A percentile compares a stretch with the other conserved stretches of the same genome.
Evolutionary conservation across 2,113 vertebrate species (phyloP).

Genomic region (Oplegnathus fasciatus): DNA sequence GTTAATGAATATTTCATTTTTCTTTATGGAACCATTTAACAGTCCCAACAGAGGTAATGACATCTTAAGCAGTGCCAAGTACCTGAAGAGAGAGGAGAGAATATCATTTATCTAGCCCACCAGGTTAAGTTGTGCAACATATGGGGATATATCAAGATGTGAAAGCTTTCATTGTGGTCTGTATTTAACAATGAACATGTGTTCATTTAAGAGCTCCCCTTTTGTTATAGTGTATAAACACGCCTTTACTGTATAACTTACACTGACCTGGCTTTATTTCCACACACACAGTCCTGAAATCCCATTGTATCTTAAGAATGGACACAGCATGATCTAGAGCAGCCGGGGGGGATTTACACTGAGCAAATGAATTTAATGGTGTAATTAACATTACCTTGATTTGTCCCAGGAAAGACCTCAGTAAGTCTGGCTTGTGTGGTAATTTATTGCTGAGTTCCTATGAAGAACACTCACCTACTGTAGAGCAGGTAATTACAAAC

Average conservation of each 20-base stretch:
- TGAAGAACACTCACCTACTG: constrained; percentile 63
- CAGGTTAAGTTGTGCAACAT: constrained; percentile 13
- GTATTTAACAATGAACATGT: not conserved
- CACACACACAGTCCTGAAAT: constrained; percentile 44
- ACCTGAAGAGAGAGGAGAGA: constrained; percentile 48
- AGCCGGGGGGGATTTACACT: constrained; percentile 63
- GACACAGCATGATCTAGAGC: constrained; percentile 52
- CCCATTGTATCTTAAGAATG: constrained; percentile 63
- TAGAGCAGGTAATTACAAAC: constrained; percentile 68
- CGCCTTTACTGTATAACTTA: constrained; percentile 34
- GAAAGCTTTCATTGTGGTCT: constrained; percentile 4
- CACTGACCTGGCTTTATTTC: constrained; percentile 48
- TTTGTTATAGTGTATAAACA: constrained; percentile 51
- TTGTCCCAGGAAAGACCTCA: constrained; percentile 66
- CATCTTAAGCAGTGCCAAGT: constrained; percentile 60
- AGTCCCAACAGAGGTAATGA: constrained; percentile 78
- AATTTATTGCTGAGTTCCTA: constrained; percentile 62
- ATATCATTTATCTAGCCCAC: constrained; percentile 24
- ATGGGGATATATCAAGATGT: not conserved
- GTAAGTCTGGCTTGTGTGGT: constrained; percentile 49
- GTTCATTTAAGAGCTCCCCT: not conserved
- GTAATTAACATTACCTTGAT: constrained; percentile 78
- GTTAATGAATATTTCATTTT: constrained; percentile 83
- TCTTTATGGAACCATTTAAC: constrained; percentile 78
- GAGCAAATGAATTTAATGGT: constrained; percentile 68